These are phyloP conservation scores for Spatulosminthurus flaviceps DNA, from an alignment of 2,888 invertebrate species.

Conservation along the genomic window DNA sequence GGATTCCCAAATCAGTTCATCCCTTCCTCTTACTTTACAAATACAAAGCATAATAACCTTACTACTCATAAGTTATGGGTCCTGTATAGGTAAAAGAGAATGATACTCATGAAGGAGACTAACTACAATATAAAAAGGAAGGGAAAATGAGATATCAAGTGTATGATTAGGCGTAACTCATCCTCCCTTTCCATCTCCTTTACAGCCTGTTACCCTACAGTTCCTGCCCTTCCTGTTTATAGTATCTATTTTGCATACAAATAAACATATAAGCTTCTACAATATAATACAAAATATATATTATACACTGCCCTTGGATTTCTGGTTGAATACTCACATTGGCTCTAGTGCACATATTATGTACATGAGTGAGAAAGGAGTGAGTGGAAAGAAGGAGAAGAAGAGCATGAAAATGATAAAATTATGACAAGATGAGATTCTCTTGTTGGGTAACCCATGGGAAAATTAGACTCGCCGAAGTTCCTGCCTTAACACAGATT, in stretches of 20 bases:
- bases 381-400: neutral
- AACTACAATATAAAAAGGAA: too few species aligned
- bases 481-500: constrained; percentile 43
- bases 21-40: neutral
- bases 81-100: too few species aligned
- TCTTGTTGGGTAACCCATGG: constrained; percentile 37
- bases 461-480: constrained; percentile 34
- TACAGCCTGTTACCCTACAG: too few species aligned
- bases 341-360: neutral
- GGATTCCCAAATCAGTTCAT: neutral
- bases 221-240: too few species aligned
- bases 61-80: too few species aligned
- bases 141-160: constrained; percentile 3
- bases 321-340: too few species aligned
- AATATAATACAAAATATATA: too few species aligned
- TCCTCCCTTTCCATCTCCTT: neutral
- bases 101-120: too few species aligned
- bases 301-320: too few species aligned
- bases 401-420: constrained; percentile 35
- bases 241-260: too few species aligned
- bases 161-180: constrained; percentile 14
- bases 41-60: too few species aligned
- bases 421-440: constrained; percentile 34
- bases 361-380: neutral
- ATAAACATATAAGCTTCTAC: too few species aligned